These are phyloP conservation scores for Euthynnus affinis DNA, from an alignment of 2,797 vertebrate genomes.

Conservation along the genomic window DNA sequence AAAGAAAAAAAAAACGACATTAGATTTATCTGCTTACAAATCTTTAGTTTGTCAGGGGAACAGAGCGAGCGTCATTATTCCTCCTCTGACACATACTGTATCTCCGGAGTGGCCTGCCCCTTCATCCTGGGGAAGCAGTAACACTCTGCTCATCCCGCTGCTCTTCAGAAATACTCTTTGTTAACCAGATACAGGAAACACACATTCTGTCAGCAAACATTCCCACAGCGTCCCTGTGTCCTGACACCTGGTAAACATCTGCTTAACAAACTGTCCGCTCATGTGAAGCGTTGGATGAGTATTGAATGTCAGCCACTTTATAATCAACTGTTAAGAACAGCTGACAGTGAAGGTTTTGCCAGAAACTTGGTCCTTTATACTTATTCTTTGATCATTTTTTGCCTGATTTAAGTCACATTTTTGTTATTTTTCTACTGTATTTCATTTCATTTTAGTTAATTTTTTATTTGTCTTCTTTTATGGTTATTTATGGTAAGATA, in stretches of 20 bases:
- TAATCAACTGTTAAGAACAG: neutral
- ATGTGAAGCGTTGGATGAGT: neutral
- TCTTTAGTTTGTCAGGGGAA: constrained; percentile 18
- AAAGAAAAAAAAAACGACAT: neutral
- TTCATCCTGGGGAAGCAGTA: constrained; percentile 9
- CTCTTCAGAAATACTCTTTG: constrained; percentile 48
- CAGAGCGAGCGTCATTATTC: constrained; percentile 22
- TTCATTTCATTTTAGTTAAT: neutral
- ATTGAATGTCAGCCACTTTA: neutral
- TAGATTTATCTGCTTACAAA: constrained; percentile 39
- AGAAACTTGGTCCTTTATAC: neutral
- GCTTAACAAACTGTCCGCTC: neutral
- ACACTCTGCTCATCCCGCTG: constrained; percentile 34
- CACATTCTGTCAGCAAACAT: constrained; percentile 35
- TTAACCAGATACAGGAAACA: constrained; percentile 50
- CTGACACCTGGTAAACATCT: neutral
- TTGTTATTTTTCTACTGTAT: neutral
- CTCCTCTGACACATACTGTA: constrained; percentile 20
- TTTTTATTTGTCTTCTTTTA: neutral
- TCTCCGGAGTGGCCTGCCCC: constrained; percentile 30
- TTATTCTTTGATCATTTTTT: neutral
- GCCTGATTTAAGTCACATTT: neutral
- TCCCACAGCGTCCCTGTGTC: constrained; percentile 18
- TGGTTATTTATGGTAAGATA: neutral
- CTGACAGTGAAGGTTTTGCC: neutral